phyloP scores from a whole-genome alignment of 2,888 invertebrate species.

The Pseudolycoriella hygida region DNA sequence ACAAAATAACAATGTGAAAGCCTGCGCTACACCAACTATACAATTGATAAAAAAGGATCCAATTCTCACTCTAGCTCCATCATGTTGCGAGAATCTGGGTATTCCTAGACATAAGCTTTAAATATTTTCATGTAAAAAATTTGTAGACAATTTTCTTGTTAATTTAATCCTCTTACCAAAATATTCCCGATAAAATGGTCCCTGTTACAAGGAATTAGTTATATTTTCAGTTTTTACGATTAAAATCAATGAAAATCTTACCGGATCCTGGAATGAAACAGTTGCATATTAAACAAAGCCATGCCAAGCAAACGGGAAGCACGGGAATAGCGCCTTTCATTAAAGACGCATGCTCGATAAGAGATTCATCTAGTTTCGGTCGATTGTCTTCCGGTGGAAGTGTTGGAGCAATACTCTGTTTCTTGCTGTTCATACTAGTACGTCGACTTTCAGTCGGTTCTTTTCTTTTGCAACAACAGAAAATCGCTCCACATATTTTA shows the following conservation, averaged over 20 bases:
- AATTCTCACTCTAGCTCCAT: conserved; percentile 54
- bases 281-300: conserved; percentile 74
- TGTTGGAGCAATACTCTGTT: conserved; percentile 46
- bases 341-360: conserved; percentile 67
- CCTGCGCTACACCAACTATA: conserved; percentile 71
- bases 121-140: too few species aligned
- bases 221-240: too few species aligned
- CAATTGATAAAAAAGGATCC: conserved; percentile 73
- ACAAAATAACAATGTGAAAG: conserved; percentile 87
- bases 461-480: conserved; percentile 27
- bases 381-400: conserved; percentile 49
- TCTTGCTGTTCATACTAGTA: conserved; percentile 45
- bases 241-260: conserved; percentile 19
- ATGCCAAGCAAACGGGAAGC: conserved; percentile 69
- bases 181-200: conserved; percentile 73
- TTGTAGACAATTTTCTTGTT: too few species aligned
- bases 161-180: too few species aligned
- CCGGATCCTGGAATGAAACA: conserved; percentile 62
- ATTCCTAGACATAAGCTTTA: conserved; percentile 78
- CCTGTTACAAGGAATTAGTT: conserved; percentile 37
- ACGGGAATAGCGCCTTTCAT: conserved; percentile 89
- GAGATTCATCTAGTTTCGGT: conserved; percentile 54
- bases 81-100: conserved; percentile 68
- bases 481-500: conserved; percentile 20
- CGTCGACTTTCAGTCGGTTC: conserved; percentile 38